Evolutionary conservation across 1,140 invertebrate genomes (phyloP).

Genomic region (Pogonus chalceus): DNA sequence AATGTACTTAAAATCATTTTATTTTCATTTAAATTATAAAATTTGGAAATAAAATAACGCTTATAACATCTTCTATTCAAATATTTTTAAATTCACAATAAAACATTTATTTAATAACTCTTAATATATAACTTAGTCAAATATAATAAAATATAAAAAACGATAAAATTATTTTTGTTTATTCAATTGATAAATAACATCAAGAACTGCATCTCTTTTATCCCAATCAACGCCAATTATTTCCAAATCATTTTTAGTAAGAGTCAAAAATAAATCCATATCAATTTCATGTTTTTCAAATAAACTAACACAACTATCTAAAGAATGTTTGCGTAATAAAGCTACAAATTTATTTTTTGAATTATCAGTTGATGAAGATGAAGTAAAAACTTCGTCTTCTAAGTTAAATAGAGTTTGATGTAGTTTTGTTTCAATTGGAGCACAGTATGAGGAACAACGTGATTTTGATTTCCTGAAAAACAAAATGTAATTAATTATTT

Average conservation of each 20-base stretch:
- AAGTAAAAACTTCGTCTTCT: neutral
- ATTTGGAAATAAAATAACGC: too few relatives aligned
- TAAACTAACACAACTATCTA: neutral
- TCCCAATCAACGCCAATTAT: neutral
- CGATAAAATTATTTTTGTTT: neutral
- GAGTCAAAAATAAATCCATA: neutral
- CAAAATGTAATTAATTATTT: neutral
- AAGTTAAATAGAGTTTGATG: neutral
- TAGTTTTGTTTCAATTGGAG: neutral
- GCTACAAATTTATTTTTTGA: neutral
- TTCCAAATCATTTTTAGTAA: neutral
- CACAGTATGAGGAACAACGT: neutral
- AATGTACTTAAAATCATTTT: too few relatives aligned
- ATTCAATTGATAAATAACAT: neutral
- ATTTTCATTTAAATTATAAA: too few relatives aligned
- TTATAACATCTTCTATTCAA: too few relatives aligned
- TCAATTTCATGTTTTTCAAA: slow-evolving; percentile 1
- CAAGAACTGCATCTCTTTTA: neutral
- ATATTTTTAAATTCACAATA: too few relatives aligned
- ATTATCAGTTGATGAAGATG: neutral
- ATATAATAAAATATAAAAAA: neutral
- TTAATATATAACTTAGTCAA: too few relatives aligned
- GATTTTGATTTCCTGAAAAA: neutral
- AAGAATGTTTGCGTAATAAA: neutral
- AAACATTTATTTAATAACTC: too few relatives aligned